A percentile compares a stretch with the other conserved stretches of the same genome.
These are phyloP conservation scores for Hemiprocne comata DNA, from an alignment of 2,113 vertebrate genomes.

Conservation along the genomic window DNA sequence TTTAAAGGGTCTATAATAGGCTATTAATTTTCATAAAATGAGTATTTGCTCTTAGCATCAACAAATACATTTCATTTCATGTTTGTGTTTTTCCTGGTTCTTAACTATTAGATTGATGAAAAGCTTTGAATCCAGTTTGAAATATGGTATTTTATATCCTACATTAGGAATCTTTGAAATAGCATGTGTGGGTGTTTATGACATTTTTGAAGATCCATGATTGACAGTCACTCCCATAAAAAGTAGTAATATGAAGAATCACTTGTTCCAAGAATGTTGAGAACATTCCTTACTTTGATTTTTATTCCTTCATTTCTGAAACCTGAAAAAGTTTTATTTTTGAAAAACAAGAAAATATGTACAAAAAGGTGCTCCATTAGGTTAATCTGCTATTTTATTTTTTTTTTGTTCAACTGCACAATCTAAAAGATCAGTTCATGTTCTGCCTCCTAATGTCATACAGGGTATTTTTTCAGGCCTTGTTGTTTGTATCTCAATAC, in stretches of 20 bases:
- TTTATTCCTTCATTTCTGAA: conserved; percentile 23
- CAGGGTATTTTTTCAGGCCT: not conserved
- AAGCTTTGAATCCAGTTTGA: conserved; percentile 68
- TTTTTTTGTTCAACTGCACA: not conserved
- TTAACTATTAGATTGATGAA: conserved; percentile 73
- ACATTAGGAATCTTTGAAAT: conserved; percentile 62
- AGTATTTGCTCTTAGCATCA: conserved; percentile 47
- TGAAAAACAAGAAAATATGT: conserved; percentile 15
- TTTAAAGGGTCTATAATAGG: not conserved
- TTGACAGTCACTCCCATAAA: conserved; percentile 56
- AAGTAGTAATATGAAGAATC: conserved; percentile 49
- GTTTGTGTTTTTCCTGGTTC: conserved; percentile 67
- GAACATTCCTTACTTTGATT: conserved; percentile 2
- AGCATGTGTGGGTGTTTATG: conserved; percentile 58
- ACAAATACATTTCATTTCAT: conserved; percentile 64
- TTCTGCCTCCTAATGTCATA: not conserved
- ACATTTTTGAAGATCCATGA: conserved; percentile 61
- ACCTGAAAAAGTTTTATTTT: conserved; percentile 20
- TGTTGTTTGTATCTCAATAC: not conserved
- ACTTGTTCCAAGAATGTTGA: conserved; percentile 39
- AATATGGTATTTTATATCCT: conserved; percentile 71
- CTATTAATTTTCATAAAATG: conserved; percentile 7
- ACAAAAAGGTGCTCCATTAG: not conserved
- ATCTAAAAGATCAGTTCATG: not conserved
- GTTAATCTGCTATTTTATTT: not conserved